Percentiles rank a stretch among this genome's conserved stretches.
These are phyloP conservation scores for Cydia amplana DNA, from an alignment of 1,140 invertebrate species.

Conservation along the genomic window DNA sequence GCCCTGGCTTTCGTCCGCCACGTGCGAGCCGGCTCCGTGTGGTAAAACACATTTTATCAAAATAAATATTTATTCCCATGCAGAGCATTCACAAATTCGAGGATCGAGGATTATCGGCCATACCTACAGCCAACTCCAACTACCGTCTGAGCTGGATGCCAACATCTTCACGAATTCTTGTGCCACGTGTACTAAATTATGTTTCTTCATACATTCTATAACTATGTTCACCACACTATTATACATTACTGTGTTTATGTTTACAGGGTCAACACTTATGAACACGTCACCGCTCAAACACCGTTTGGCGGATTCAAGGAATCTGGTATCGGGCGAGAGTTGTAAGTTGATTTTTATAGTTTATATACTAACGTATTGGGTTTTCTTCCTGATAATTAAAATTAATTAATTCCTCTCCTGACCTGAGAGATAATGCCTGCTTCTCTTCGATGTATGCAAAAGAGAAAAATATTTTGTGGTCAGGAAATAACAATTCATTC, in stretches of 20 bases:
- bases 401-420: too few relatives aligned
- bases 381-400: too few relatives aligned
- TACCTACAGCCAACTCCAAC: too few relatives aligned
- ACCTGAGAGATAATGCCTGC: too few relatives aligned
- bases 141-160: too few relatives aligned
- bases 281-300: conserved; percentile 81
- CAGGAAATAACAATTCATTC: too few relatives aligned
- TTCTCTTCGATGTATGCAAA: too few relatives aligned
- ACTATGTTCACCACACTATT: too few relatives aligned
- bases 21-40: conserved; percentile 93
- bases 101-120: too few relatives aligned
- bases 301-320: conserved; percentile 92
- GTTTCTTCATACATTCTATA: too few relatives aligned
- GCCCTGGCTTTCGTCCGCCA: conserved; percentile 87
- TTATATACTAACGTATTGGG: neutral
- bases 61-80: neutral
- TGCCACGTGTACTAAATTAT: too few relatives aligned
- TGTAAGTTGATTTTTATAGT: conserved; percentile 70
- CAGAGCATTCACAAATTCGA: neutral
- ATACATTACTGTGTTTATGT: conserved; percentile 17
- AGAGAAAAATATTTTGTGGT: conserved; percentile 9
- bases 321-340: conserved; percentile 87
- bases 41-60: conserved; percentile 80
- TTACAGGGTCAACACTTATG: conserved; percentile 87
- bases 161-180: too few relatives aligned